These are phyloP conservation scores for Solenopsis fugax DNA, from an alignment of 1,140 invertebrate species.

Conservation along the genomic window DNA sequence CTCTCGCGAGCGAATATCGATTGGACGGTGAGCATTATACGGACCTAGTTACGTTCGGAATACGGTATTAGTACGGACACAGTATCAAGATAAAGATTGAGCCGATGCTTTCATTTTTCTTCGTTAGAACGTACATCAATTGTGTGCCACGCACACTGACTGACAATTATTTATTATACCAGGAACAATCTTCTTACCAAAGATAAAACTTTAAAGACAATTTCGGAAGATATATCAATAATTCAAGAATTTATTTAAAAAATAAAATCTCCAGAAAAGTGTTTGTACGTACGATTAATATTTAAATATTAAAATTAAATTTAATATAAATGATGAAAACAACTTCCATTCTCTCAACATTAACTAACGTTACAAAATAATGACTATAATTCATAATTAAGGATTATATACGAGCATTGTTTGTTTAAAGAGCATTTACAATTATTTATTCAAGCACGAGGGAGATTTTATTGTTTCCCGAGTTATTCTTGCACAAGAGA, in stretches of 20 bases:
- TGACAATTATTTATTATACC: constrained; percentile 25
- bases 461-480: background rate
- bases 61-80: constrained; percentile 13
- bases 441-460: background rate
- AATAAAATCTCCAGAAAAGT: background rate
- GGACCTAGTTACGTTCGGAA: constrained; percentile 48
- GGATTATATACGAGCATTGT: background rate
- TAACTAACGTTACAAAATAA: background rate
- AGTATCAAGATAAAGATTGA: constrained; percentile 14
- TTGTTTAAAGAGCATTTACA: background rate
- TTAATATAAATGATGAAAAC: background rate
- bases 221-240: background rate
- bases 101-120: constrained; percentile 30
- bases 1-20: constrained; percentile 51
- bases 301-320: background rate
- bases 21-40: constrained; percentile 52
- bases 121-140: constrained; percentile 21
- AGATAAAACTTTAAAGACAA: background rate
- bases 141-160: background rate
- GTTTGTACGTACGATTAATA: background rate
- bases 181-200: background rate
- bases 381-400: background rate
- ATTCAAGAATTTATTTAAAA: background rate
- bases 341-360: background rate
- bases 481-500: background rate